Evolutionary conservation across 2,888 invertebrate genomes (phyloP).

Genomic region (Plagodis dolabraria): DNA sequence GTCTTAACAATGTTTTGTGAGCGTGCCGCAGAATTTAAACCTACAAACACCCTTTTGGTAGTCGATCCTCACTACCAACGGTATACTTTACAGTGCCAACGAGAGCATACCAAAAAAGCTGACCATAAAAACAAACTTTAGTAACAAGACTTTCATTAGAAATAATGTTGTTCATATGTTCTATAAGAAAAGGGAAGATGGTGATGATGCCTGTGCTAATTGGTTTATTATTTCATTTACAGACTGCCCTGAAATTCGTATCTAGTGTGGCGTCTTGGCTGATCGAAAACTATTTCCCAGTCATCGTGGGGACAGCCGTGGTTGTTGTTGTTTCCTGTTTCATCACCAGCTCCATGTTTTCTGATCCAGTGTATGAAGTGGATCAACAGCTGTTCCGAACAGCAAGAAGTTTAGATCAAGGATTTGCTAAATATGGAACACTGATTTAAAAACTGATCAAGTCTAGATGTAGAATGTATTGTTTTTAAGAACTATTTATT

Average conservation of each 20-base stretch:
- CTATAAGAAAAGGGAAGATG: too few relatives aligned
- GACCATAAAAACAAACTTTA: too few relatives aligned
- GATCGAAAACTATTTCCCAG: constrained; percentile 20
- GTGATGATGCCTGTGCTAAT: too few relatives aligned
- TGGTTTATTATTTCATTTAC: constrained; percentile 6
- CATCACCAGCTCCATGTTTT: constrained; percentile 10
- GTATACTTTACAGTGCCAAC: too few relatives aligned
- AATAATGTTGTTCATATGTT: not conserved
- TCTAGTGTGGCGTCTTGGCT: constrained; percentile 14
- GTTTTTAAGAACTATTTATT: too few relatives aligned
- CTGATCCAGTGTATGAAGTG: constrained; percentile 19
- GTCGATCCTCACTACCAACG: too few relatives aligned
- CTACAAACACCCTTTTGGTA: too few relatives aligned
- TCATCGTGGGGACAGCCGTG: constrained; percentile 21
- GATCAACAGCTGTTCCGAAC: constrained; percentile 23
- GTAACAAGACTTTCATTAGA: too few relatives aligned
- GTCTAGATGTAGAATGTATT: too few relatives aligned
- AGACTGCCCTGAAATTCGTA: constrained; percentile 26
- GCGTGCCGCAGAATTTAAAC: too few relatives aligned
- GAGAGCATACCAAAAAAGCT: too few relatives aligned
- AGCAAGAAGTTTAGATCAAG: constrained; percentile 26
- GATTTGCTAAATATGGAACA: constrained; percentile 22
- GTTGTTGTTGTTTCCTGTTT: constrained; percentile 20
- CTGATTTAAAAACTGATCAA: constrained; percentile 9
- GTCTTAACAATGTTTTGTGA: too few relatives aligned